A percentile compares a stretch with the other conserved stretches of the same genome.
Conservation (phyloP, 2,797 vertebrate genomes). For the Pangasius krempfi region DNA sequence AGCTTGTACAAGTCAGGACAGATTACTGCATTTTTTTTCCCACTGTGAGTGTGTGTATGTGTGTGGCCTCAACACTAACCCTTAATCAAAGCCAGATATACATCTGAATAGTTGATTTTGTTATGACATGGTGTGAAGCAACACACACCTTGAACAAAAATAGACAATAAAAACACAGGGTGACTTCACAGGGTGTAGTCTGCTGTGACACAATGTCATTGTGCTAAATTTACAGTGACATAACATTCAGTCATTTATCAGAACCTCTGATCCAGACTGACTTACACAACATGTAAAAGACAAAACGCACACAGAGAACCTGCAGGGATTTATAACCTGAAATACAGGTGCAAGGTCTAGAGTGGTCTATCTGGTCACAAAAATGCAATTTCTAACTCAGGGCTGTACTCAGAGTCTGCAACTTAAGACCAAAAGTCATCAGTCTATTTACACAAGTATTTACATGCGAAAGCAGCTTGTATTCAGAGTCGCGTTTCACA, state of each 20-base stretch:
- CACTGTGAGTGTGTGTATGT: neutral
- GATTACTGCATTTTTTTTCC: neutral
- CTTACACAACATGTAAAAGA: neutral
- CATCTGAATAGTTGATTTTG: neutral
- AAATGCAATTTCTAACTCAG: neutral
- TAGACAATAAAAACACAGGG: neutral
- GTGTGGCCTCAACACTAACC: neutral
- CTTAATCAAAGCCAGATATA: neutral
- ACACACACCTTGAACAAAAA: neutral
- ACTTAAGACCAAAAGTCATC: no score
- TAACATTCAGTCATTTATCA: constrained; percentile 5
- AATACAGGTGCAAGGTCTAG: neutral
- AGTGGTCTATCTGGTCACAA: neutral
- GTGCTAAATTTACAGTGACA: neutral
- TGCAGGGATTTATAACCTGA: neutral
- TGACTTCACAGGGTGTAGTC: neutral
- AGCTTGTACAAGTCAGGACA: neutral
- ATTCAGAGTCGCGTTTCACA: no score
- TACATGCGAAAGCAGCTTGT: neutral
- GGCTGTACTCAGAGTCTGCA: neutral
- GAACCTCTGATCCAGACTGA: neutral
- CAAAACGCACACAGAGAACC: neutral
- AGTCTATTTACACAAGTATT: neutral
- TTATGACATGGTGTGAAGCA: neutral
- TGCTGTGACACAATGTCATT: neutral